phyloP scores from a whole-genome alignment of 2,797 vertebrate genomes.

The Pseudochirops cupreus region DNA sequence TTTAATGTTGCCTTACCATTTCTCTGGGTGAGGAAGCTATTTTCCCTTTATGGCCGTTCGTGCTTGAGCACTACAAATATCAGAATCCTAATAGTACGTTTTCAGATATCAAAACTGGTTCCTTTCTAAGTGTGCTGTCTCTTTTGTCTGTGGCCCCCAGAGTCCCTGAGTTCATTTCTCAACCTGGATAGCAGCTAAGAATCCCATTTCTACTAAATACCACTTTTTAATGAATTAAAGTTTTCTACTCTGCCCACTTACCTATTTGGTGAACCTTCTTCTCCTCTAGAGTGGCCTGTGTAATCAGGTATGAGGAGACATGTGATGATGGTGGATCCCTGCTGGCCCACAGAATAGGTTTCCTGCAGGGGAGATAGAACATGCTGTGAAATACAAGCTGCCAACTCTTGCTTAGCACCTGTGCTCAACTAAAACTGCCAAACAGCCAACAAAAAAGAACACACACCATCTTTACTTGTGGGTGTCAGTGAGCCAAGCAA shows the following conservation, averaged over 20 bases:
- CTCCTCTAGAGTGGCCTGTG: constrained; percentile 1
- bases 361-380: constrained; percentile 1
- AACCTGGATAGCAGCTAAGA: neutral
- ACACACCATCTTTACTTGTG: constrained; percentile 34
- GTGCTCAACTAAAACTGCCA: constrained; percentile 6
- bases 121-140: neutral
- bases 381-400: constrained; percentile 24
- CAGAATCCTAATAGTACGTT: constrained; percentile 5
- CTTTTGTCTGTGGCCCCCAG: neutral
- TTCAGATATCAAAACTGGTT: neutral
- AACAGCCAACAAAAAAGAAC: neutral
- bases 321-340: neutral
- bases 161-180: constrained; percentile 26
- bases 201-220: neutral
- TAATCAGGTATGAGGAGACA: constrained; percentile 24
- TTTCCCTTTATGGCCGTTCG: neutral
- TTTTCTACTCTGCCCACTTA: constrained; percentile 1
- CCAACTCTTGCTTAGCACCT: constrained; percentile 42
- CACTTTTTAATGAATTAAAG: neutral
- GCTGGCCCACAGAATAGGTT: constrained; percentile 26
- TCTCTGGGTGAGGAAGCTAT: constrained; percentile 6
- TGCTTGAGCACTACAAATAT: neutral
- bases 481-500: constrained; percentile 14
- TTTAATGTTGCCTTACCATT: constrained; percentile 25
- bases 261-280: neutral